Percentiles rank a stretch among this genome's conserved stretches.
Evolutionary conservation across 37 sponge, comb jelly and placozoan species (phyloP).

Genomic region (Cliona cf. orientalis): DNA sequence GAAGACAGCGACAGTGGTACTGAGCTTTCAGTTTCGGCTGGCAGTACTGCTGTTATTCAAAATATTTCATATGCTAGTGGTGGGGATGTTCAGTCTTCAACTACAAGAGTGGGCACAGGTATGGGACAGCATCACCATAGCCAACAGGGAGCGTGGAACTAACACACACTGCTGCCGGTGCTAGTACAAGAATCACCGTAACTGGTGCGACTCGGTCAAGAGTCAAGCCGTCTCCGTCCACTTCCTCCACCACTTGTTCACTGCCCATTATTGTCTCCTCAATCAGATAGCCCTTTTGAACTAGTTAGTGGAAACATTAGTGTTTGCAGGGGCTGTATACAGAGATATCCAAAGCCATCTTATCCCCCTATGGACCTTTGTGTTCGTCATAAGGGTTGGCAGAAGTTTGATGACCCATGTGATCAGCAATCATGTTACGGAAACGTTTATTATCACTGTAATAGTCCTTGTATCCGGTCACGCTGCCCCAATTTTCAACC

Average conservation of each 20-base stretch:
- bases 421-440: background rate
- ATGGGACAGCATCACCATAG: too few species aligned
- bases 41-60: too few species aligned
- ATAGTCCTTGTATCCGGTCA: conserved; percentile 3
- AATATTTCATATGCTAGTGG: too few species aligned
- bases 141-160: too few species aligned
- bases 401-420: background rate
- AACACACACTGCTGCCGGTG: too few species aligned
- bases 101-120: too few species aligned
- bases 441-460: conserved; percentile 2
- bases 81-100: too few species aligned
- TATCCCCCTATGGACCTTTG: conserved; percentile 3
- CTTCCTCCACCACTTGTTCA: background rate
- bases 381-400: conserved; percentile 4
- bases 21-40: too few species aligned
- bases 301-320: conserved; percentile 5
- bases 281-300: background rate
- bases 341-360: conserved; percentile 1
- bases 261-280: background rate
- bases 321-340: background rate
- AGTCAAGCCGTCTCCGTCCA: too few species aligned
- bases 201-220: too few species aligned
- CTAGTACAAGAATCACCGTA: too few species aligned
- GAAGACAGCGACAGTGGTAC: too few species aligned
- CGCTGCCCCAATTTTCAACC: background rate